A percentile compares a stretch with the other conserved stretches of the same genome.
These are phyloP conservation scores for Aplysia californica DNA, from an alignment of 1,140 invertebrate genomes.

Conservation along the genomic window DNA sequence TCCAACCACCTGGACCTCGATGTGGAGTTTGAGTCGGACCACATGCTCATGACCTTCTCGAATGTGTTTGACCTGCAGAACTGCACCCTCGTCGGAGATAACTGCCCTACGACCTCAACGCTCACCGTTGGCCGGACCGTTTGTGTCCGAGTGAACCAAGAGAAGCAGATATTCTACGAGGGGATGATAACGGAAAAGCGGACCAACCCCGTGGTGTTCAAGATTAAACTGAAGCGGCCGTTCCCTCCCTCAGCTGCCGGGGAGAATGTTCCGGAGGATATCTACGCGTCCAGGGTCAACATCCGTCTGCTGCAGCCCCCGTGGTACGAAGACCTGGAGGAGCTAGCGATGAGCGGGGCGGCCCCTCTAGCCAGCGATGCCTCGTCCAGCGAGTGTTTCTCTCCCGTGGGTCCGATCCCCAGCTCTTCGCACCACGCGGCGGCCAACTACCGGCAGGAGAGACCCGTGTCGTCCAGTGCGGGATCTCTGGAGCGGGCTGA, in stretches of 20 bases:
- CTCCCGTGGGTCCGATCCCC: constrained; percentile 22
- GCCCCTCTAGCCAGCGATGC: constrained; percentile 32
- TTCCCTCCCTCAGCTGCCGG: background rate
- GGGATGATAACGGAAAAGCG: constrained; percentile 79
- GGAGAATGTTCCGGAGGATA: constrained; percentile 17
- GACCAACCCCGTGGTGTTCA: constrained; percentile 71
- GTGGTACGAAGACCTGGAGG: constrained; percentile 94
- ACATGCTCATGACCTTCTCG: constrained; percentile 73
- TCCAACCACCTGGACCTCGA: constrained; percentile 76
- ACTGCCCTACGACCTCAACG: constrained; percentile 86
- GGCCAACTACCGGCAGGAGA: constrained; percentile 73
- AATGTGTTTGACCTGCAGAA: constrained; percentile 80
- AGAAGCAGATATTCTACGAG: constrained; percentile 82
- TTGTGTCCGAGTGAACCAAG: constrained; percentile 71
- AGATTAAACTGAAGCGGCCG: background rate
- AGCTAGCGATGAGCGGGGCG: constrained; percentile 52
- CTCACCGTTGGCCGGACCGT: constrained; percentile 76
- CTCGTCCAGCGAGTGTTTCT: constrained; percentile 13
- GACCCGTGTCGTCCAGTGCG: constrained; percentile 33
- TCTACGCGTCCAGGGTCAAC: constrained; percentile 83
- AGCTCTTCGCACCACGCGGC: constrained; percentile 71
- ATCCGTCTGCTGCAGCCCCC: constrained; percentile 90
- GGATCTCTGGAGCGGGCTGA: constrained; percentile 49
- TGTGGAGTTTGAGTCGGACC: constrained; percentile 79
- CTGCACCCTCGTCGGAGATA: constrained; percentile 89